Evolutionary conservation across 2,888 invertebrate species (phyloP).

Genomic region (Oxystoma pomonae): DNA sequence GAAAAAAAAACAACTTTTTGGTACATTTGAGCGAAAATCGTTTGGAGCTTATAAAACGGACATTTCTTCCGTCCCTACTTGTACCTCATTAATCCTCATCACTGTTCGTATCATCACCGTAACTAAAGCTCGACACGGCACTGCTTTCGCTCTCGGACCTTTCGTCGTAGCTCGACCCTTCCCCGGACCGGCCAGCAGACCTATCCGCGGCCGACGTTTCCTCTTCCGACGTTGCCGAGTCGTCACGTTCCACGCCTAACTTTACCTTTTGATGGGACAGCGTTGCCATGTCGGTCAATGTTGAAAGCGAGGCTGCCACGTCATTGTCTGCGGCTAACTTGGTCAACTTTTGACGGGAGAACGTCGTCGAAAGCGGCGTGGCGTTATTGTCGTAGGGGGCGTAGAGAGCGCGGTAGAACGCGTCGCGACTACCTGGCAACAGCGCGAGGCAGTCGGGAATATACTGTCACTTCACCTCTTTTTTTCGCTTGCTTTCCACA

Average conservation of each 20-base stretch:
- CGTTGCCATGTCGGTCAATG: not conserved
- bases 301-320: too few relatives aligned
- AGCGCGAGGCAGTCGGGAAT: conserved; percentile 38
- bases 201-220: not conserved
- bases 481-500: conserved; percentile 46
- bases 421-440: not conserved
- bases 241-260: too few relatives aligned
- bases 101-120: not conserved
- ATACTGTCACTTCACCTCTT: conserved; percentile 50
- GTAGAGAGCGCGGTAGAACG: not conserved
- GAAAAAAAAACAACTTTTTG: too few relatives aligned
- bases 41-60: too few relatives aligned
- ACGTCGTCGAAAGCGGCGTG: not conserved
- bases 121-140: not conserved
- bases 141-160: not conserved
- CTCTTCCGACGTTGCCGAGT: not conserved
- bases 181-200: not conserved
- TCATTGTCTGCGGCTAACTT: too few relatives aligned
- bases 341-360: not conserved
- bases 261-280: too few relatives aligned
- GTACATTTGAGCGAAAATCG: too few relatives aligned
- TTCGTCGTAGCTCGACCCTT: not conserved
- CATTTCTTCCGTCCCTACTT: too few relatives aligned
- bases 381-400: not conserved
- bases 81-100: not conserved